Conservation (phyloP, 2,888 invertebrate species). For the Oxytorus armatus region DNA sequence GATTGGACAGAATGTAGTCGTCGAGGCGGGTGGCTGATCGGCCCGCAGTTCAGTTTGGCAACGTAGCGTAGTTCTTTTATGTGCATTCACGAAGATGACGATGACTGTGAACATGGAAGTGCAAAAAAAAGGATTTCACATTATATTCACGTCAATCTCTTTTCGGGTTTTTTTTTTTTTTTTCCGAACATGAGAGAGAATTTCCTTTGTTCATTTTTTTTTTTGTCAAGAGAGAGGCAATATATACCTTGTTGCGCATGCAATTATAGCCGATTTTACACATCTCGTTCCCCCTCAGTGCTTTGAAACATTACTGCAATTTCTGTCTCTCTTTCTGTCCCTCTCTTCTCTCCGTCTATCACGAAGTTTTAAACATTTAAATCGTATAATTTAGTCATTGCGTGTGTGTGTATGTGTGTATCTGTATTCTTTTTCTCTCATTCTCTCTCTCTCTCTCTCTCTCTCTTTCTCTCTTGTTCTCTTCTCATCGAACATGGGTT, state of each 20-base stretch:
- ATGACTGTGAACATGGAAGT: constrained; percentile 84
- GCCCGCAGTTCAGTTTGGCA: constrained; percentile 83
- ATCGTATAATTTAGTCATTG: constrained; percentile 56
- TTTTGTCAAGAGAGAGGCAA: constrained; percentile 52
- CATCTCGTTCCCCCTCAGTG: constrained; percentile 18
- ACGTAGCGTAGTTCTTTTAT: constrained; percentile 83
- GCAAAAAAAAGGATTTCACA: constrained; percentile 80
- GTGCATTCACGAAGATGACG: constrained; percentile 84
- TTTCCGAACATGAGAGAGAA: constrained; percentile 55
- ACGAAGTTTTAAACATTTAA: constrained; percentile 43
- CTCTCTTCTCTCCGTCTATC: constrained; percentile 7
- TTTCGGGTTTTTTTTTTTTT: constrained; percentile 52
- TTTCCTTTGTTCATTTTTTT: constrained; percentile 58
- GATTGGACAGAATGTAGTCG: constrained; percentile 83
- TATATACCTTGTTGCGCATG: constrained; percentile 54
- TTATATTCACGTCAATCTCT: constrained; percentile 73
- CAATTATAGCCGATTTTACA: constrained; percentile 43
- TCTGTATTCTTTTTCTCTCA: no score
- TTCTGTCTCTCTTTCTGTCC: constrained; percentile 14
- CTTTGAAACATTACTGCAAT: constrained; percentile 7
- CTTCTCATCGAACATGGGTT: constrained; percentile 10
- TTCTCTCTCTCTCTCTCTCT: no score
- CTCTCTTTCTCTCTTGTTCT: no score
- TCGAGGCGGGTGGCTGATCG: constrained; percentile 82
- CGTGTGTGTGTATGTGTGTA: constrained; percentile 35